phyloP scores from a whole-genome alignment of 2,888 invertebrate genomes.

The Gandaritis pyraliata region DNA sequence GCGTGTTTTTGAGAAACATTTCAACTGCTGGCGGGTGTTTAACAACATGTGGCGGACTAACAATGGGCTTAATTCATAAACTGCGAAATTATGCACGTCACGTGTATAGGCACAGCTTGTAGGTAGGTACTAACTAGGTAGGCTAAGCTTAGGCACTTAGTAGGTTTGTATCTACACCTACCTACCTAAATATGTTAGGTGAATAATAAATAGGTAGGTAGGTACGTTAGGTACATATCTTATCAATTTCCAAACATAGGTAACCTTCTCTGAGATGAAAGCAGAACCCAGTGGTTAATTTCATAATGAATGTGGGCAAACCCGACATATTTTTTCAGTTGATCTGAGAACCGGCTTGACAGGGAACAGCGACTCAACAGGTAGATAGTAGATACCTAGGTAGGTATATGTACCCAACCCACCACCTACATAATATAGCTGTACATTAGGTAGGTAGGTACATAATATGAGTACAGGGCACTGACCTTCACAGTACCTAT shows the following conservation, averaged over 20 bases:
- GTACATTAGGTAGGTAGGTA: slow-evolving; percentile 52
- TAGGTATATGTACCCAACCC: no score
- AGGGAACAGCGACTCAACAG: slow-evolving; percentile 73
- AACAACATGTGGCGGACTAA: slow-evolving; percentile 23
- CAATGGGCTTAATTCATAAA: slow-evolving; percentile 21
- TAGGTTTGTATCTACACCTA: not conserved
- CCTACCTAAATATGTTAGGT: not conserved
- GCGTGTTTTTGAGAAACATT: slow-evolving; percentile 1
- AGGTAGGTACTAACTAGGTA: not conserved
- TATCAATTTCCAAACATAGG: slow-evolving; percentile 25
- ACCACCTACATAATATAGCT: no score
- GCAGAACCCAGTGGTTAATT: slow-evolving; percentile 19
- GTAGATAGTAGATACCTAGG: slow-evolving; percentile 51
- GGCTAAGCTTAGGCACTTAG: not conserved
- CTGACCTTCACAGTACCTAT: slow-evolving; percentile 75
- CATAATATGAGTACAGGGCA: slow-evolving; percentile 60
- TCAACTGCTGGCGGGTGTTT: slow-evolving; percentile 5
- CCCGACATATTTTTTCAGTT: slow-evolving; percentile 59
- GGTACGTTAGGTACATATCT: not conserved
- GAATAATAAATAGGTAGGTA: slow-evolving; percentile 11
- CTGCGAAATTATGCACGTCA: slow-evolving; percentile 2
- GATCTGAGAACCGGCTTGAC: slow-evolving; percentile 71
- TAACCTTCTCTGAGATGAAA: not conserved
- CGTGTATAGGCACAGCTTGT: not conserved
- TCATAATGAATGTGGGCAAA: slow-evolving; percentile 54